phyloP scores from a whole-genome alignment of 2,797 vertebrate species.

The Acipenser transmontanus region DNA sequence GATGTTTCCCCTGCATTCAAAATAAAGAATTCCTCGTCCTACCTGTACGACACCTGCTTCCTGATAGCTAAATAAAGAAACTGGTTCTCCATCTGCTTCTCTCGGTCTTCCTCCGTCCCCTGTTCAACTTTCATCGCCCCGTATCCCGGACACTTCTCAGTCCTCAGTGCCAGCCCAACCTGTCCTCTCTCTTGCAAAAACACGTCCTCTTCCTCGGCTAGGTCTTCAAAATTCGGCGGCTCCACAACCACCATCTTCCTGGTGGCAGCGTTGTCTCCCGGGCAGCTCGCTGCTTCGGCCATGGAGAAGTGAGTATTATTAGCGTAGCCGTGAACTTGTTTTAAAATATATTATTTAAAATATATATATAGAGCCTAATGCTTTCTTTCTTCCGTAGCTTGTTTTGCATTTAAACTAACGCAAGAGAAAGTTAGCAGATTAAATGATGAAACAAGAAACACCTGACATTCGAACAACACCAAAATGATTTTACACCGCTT shows the following conservation, averaged over 20 bases:
- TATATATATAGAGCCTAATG: too few species aligned
- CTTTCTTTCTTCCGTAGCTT: neutral
- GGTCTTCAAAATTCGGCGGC: conserved; percentile 37
- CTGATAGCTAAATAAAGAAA: conserved; percentile 64
- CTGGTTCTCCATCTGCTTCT: conserved; percentile 34
- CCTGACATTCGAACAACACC: too few species aligned
- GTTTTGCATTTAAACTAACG: too few species aligned
- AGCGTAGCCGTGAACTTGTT: neutral
- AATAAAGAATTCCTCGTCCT: conserved; percentile 22
- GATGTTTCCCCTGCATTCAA: too few species aligned
- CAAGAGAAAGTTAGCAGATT: neutral
- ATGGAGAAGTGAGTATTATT: conserved; percentile 18
- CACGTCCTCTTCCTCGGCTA: conserved; percentile 40
- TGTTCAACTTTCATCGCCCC: conserved; percentile 4
- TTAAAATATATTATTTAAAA: too few species aligned
- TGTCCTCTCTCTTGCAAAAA: conserved; percentile 20
- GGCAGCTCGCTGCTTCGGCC: conserved; percentile 29
- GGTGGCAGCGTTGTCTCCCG: conserved; percentile 18
- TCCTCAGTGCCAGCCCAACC: conserved; percentile 6
- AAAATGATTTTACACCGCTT: too few species aligned
- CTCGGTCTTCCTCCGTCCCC: conserved; percentile 5
- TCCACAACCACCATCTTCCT: conserved; percentile 1
- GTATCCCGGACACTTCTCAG: neutral
- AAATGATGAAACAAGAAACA: neutral
- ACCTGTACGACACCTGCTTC: conserved; percentile 81